phyloP scores from a whole-genome alignment of 2,888 invertebrate genomes.

The Clistopyga incitator region DNA sequence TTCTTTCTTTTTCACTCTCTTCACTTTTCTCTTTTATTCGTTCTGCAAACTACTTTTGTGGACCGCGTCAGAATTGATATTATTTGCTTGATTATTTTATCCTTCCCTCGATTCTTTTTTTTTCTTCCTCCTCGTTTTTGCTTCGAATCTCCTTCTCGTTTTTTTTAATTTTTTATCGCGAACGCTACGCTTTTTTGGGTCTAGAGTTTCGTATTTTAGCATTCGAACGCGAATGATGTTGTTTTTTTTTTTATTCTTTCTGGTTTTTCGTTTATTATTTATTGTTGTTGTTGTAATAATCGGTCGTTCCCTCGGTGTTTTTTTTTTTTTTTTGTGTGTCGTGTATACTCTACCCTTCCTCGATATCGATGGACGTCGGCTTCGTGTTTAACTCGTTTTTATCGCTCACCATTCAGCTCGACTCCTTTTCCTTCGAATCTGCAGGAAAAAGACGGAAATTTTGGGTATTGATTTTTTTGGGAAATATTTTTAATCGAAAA shows the following conservation, averaged over 20 bases:
- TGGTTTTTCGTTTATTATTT: no score
- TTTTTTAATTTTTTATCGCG: conserved; percentile 11
- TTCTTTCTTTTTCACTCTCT: conserved; percentile 28
- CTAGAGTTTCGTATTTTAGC: conserved; percentile 25
- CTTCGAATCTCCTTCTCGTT: conserved; percentile 33
- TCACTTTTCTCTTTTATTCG: conserved; percentile 66
- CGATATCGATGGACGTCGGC: conserved; percentile 70
- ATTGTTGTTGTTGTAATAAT: conserved; percentile 16
- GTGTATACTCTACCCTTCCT: conserved; percentile 69
- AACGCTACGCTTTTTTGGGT: conserved; percentile 38
- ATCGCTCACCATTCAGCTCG: conserved; percentile 86
- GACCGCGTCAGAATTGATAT: conserved; percentile 80
- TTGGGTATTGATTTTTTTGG: no score
- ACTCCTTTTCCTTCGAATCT: conserved; percentile 90
- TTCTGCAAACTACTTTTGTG: conserved; percentile 81
- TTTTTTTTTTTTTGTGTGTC: no score
- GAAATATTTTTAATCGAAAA: no score
- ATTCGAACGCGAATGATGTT: conserved; percentile 18
- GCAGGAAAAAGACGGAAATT: conserved; percentile 81
- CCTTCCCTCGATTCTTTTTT: conserved; percentile 28
- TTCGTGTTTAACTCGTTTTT: conserved; percentile 67
- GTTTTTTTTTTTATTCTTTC: background rate
- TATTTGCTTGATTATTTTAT: conserved; percentile 67
- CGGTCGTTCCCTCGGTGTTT: conserved; percentile 58
- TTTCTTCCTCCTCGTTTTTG: conserved; percentile 32